Evolutionary conservation across 2,113 vertebrate species (phyloP), one percentile per base, ranked within the genome.

Genomic region (Mixornis gularis): DNA sequence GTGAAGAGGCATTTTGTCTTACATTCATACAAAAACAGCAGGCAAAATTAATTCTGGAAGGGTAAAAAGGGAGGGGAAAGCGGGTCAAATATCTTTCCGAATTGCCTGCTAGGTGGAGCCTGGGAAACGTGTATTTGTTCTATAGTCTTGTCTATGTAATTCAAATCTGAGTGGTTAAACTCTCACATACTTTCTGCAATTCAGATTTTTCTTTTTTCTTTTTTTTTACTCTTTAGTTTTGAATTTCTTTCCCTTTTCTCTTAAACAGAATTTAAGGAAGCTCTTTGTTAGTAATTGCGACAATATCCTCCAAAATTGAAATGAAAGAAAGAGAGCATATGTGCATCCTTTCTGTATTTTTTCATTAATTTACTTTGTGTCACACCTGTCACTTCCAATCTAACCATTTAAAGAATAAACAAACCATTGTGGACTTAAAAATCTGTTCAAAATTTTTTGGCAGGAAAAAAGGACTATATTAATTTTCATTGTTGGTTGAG

Each of bases 71-170:
- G 92, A 87, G 79, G 66, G 30, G 79, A 82, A 95, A 55, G 83
- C 80, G 14, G 58, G 78, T 96, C 95, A 95, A 95, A 90, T 93
- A 92, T 95, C 96, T 92, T 96, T 92, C 95, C 46, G 91, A 95
- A 96, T 92, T 95, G 96, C 96, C 97, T 97, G 96, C 97, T 96
- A 96, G 97, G 96, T 96, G 95, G 94, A 96, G 96, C 93, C 97
- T 98, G 97, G 96, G 96, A 97, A 97, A 95, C 92, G 55, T 73
- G 16, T 64, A 78, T 94, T 97, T 88, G 51, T 92, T 97, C 93
- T 91, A 70, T 71, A 85, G 95, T 96, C 92, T 90, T 97, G 94
- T 93, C 93, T 96, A 92, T 89, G 95, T 97, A 96, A 95, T 95
- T 95, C 90, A 96, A 97, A 96, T 94, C 96, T 95, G 91, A 97